phyloP scores from a whole-genome alignment of 2,888 invertebrate species.

The Diogma glabrata region DNA sequence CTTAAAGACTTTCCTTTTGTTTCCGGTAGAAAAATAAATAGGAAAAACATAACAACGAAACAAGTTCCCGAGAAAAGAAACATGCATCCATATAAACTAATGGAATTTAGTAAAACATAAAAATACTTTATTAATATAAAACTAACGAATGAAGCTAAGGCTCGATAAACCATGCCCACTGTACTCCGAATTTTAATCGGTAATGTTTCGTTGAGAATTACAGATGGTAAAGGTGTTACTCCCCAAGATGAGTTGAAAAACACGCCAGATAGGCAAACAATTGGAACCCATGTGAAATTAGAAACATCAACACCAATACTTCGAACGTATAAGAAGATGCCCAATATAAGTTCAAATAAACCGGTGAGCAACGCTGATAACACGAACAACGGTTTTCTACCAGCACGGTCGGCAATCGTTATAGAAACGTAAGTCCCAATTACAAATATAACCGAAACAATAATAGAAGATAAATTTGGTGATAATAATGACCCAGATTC shows the following conservation, averaged over 20 bases:
- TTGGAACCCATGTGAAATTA: conserved; percentile 26
- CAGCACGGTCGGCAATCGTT: conserved; percentile 27
- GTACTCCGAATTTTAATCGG: conserved; percentile 24
- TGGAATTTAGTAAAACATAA: conserved; percentile 24
- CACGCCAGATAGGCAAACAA: conserved; percentile 26
- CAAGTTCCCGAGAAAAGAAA: conserved; percentile 27
- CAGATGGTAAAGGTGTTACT: conserved; percentile 27
- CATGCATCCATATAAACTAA: conserved; percentile 28
- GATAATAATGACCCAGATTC: conserved; percentile 17
- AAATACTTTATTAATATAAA: conserved; percentile 28
- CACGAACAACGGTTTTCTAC: conserved; percentile 28
- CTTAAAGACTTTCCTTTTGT: conserved; percentile 31
- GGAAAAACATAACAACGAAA: conserved; percentile 27
- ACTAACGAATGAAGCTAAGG: no score
- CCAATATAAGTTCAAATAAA: conserved; percentile 25
- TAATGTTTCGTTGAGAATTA: conserved; percentile 30
- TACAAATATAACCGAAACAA: conserved; percentile 21
- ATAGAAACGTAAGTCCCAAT: conserved; percentile 28
- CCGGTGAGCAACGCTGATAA: conserved; percentile 26
- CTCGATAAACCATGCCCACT: conserved; percentile 19
- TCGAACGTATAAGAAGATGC: conserved; percentile 23
- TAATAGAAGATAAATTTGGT: background rate
- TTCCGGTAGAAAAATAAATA: conserved; percentile 27
- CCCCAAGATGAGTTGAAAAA: conserved; percentile 29
- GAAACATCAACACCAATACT: conserved; percentile 18